phyloP scores from a whole-genome alignment of 2,888 invertebrate genomes.

The Cyclophora albipunctata region DNA sequence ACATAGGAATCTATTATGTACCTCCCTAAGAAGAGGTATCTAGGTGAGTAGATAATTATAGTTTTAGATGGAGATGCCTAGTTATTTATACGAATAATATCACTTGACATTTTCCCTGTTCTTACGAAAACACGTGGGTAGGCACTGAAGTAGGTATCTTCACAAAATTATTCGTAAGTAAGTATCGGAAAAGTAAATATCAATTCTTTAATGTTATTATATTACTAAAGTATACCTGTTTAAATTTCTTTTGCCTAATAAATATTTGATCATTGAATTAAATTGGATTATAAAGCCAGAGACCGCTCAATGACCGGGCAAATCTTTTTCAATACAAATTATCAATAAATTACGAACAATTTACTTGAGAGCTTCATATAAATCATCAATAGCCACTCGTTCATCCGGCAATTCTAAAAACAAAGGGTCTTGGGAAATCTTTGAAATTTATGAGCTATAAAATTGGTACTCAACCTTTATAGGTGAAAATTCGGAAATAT shows the following conservation, averaged over 20 bases:
- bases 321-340: conserved; percentile 7
- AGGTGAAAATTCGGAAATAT: conserved; percentile 41
- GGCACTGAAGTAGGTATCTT: background rate
- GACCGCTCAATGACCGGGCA: background rate
- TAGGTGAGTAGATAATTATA: background rate
- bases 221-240: too few relatives aligned
- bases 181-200: background rate
- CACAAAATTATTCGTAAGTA: background rate
- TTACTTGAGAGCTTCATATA: conserved; percentile 34
- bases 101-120: background rate
- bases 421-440: conserved; percentile 37
- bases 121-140: background rate
- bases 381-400: conserved; percentile 37
- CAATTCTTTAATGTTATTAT: background rate
- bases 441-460: conserved; percentile 47
- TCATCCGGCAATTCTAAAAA: conserved; percentile 36
- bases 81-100: background rate
- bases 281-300: background rate
- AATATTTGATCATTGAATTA: background rate
- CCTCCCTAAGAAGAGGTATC: background rate
- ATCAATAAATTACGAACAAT: conserved; percentile 33
- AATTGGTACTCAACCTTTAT: conserved; percentile 37
- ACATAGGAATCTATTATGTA: background rate
- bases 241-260: too few relatives aligned
- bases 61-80: background rate